These are phyloP conservation scores for Corythornis cristatus DNA, from an alignment of 2,113 vertebrate species.

Conservation along the genomic window DNA sequence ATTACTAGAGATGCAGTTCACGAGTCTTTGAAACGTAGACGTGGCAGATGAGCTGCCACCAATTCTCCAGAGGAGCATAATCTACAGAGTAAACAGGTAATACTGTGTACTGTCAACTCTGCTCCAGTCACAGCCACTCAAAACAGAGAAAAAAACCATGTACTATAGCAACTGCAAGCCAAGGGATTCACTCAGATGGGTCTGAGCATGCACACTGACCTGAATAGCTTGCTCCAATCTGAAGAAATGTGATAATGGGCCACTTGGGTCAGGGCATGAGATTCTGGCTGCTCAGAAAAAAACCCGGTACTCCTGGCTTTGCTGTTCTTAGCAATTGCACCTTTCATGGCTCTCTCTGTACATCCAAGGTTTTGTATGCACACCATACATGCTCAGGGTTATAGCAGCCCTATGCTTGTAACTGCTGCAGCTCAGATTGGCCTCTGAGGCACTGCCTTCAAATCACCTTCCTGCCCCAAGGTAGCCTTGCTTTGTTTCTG, in stretches of 20 bases:
- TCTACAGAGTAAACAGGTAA: conserved; percentile 24
- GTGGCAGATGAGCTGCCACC: background rate
- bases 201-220: background rate
- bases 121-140: background rate
- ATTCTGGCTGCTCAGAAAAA: background rate
- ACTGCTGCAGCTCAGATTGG: background rate
- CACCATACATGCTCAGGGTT: background rate
- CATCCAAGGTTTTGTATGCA: background rate
- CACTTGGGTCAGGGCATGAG: background rate
- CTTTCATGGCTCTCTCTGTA: background rate
- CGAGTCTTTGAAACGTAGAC: background rate
- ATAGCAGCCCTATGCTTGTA: background rate
- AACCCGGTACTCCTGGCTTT: background rate
- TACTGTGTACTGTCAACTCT: conserved; percentile 3
- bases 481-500: background rate
- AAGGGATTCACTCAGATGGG: background rate
- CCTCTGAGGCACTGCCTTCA: background rate
- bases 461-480: background rate
- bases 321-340: background rate
- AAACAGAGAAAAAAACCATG: background rate
- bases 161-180: background rate
- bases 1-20: background rate
- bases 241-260: background rate
- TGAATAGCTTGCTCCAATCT: background rate
- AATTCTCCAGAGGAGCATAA: conserved; percentile 14